Percentiles rank a stretch among this genome's conserved stretches.
phyloP scores from a whole-genome alignment of 2,113 vertebrate species.

The Grantiella picta region DNA sequence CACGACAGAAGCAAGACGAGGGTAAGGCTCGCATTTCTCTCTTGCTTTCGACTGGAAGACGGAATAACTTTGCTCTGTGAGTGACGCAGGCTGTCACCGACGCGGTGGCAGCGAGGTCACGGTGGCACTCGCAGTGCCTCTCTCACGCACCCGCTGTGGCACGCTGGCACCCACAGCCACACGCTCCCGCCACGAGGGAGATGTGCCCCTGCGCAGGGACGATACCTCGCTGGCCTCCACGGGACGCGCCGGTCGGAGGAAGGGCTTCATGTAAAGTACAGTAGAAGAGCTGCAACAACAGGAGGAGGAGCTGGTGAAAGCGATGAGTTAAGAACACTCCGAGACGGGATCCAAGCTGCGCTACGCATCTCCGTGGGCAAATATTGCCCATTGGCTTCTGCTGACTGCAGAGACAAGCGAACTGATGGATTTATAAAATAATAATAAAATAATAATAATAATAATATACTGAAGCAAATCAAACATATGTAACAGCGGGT shows the following conservation, averaged over 20 bases:
- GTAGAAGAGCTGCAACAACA: constrained; percentile 69
- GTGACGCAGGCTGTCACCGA: background rate
- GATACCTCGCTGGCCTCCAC: constrained; percentile 3
- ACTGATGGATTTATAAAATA: constrained; percentile 78
- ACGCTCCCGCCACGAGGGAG: background rate
- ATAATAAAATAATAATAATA: constrained; percentile 74
- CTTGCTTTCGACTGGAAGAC: constrained; percentile 65
- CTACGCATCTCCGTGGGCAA: constrained; percentile 75
- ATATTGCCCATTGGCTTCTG: constrained; percentile 88
- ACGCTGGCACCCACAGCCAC: background rate
- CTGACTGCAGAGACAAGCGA: constrained; percentile 79
- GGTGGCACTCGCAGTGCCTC: background rate
- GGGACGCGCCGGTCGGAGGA: constrained; percentile 35
- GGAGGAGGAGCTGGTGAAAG: constrained; percentile 27
- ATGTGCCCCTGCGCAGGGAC: background rate
- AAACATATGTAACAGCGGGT: constrained; percentile 64
- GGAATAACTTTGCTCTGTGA: constrained; percentile 18
- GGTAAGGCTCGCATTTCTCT: constrained; percentile 47
- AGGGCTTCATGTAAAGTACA: constrained; percentile 65
- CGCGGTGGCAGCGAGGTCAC: background rate
- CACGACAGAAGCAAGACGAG: constrained; percentile 58
- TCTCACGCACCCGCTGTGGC: accelerated
- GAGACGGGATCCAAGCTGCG: constrained; percentile 49
- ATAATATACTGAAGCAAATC: constrained; percentile 71
- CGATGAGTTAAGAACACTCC: constrained; percentile 29